phyloP scores from a whole-genome alignment of 1,140 invertebrate genomes.

The Megalonaias nervosa region DNA sequence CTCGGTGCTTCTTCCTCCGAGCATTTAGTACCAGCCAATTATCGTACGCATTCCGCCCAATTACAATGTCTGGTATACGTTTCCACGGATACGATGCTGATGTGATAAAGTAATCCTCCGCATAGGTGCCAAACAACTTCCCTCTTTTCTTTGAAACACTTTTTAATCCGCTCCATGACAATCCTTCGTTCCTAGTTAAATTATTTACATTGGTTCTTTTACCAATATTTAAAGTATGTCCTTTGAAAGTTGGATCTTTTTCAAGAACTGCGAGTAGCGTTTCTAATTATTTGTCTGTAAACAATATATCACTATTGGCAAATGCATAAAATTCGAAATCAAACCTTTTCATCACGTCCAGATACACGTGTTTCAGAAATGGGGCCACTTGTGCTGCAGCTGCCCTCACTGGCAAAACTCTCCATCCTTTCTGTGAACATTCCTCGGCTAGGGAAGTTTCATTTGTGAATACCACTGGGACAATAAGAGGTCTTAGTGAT shows the following conservation, averaged over 20 bases:
- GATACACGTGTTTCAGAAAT: conserved; percentile 41
- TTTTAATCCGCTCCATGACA: conserved; percentile 7
- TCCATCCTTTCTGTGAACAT: conserved; percentile 12
- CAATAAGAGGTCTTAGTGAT: conserved; percentile 14
- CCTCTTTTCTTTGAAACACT: conserved; percentile 17
- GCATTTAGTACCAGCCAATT: conserved; percentile 47
- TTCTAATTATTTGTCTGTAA: conserved; percentile 14
- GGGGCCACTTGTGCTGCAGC: conserved; percentile 18
- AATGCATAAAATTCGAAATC: conserved; percentile 36
- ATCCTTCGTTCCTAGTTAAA: conserved; percentile 17
- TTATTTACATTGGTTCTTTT: conserved; percentile 27
- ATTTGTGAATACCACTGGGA: conserved; percentile 31
- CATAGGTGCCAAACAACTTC: conserved; percentile 22
- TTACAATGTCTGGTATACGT: conserved; percentile 41
- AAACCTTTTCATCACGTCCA: conserved; percentile 26
- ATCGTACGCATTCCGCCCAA: conserved; percentile 42
- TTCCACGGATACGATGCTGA: conserved; percentile 37
- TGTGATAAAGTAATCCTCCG: conserved; percentile 48
- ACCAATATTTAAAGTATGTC: conserved; percentile 22
- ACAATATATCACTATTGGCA: conserved; percentile 41
- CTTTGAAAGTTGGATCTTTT: background rate
- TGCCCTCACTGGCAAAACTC: conserved; percentile 3
- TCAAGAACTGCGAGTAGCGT: conserved; percentile 4
- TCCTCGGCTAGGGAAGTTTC: background rate
- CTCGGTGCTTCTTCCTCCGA: conserved; percentile 8